phyloP scores from a whole-genome alignment of 2,797 vertebrate species.

The Uromys caudimaculatus region DNA sequence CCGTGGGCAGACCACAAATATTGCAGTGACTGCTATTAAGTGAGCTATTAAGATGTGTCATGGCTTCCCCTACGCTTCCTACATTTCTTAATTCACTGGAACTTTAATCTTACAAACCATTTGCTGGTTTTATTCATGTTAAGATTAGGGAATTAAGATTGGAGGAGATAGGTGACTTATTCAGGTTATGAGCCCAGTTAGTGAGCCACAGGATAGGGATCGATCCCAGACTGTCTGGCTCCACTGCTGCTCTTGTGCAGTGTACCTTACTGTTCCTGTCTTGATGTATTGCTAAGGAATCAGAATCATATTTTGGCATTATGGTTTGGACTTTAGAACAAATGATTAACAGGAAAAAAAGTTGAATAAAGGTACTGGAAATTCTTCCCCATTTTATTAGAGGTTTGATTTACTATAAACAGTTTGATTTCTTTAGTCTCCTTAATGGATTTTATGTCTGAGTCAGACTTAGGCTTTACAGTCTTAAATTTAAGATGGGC shows the following conservation, averaged over 20 bases:
- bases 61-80: not conserved
- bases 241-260: not conserved
- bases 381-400: conserved; percentile 2
- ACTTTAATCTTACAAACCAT: not conserved
- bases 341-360: conserved; percentile 9
- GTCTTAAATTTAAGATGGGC: conserved; percentile 8
- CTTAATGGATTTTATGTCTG: not conserved
- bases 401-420: not conserved
- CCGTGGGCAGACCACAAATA: not conserved
- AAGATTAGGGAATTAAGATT: not conserved
- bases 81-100: not conserved
- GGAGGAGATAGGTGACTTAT: not conserved
- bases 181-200: not conserved
- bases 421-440: conserved; percentile 10
- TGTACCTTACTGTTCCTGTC: not conserved
- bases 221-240: not conserved
- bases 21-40: not conserved
- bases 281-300: not conserved
- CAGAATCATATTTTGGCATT: not conserved
- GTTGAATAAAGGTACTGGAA: not conserved
- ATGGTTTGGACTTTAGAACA: not conserved
- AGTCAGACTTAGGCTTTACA: not conserved
- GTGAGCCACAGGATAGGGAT: not conserved
- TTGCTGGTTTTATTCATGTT: not conserved
- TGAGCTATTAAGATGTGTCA: not conserved